phyloP scores from a whole-genome alignment of 2,888 invertebrate species.

The Eudemis profundana region DNA sequence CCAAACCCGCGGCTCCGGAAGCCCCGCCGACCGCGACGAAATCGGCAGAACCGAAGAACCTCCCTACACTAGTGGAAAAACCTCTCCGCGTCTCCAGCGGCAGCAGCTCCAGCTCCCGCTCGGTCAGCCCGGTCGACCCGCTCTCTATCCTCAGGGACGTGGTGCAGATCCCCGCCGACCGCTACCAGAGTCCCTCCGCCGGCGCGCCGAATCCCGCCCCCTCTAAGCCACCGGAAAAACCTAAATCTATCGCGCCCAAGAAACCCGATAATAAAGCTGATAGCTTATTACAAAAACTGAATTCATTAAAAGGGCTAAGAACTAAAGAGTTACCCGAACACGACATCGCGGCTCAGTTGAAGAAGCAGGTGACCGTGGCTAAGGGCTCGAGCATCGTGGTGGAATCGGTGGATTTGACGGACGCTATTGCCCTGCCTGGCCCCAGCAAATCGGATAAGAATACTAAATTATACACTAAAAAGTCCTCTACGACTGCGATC shows the following conservation, averaged over 20 bases:
- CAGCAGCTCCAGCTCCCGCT: conserved; percentile 52
- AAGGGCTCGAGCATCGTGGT: neutral
- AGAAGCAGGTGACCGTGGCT: neutral
- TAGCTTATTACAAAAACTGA: neutral
- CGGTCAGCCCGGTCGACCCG: conserved; percentile 56
- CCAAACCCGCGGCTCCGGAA: neutral
- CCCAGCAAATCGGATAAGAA: conserved; percentile 14
- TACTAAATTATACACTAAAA: neutral
- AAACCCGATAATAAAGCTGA: conserved; percentile 11
- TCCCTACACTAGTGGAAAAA: neutral
- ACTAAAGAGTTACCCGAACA: neutral
- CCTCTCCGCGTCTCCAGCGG: conserved; percentile 32
- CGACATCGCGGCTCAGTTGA: neutral
- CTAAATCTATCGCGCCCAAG: conserved; percentile 4
- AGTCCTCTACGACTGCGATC: neutral
- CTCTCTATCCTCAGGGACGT: conserved; percentile 68
- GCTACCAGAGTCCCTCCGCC: conserved; percentile 18
- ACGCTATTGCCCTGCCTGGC: conserved; percentile 8
- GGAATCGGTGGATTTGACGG: conserved; percentile 45
- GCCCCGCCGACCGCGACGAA: conserved; percentile 2
- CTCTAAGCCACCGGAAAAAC: neutral
- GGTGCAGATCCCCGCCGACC: conserved; percentile 67
- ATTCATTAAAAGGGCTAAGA: neutral
- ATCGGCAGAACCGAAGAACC: neutral
- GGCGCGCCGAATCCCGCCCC: neutral